Conservation (phyloP, 2,797 vertebrate genomes). For the Onychomys arenicola region DNA sequence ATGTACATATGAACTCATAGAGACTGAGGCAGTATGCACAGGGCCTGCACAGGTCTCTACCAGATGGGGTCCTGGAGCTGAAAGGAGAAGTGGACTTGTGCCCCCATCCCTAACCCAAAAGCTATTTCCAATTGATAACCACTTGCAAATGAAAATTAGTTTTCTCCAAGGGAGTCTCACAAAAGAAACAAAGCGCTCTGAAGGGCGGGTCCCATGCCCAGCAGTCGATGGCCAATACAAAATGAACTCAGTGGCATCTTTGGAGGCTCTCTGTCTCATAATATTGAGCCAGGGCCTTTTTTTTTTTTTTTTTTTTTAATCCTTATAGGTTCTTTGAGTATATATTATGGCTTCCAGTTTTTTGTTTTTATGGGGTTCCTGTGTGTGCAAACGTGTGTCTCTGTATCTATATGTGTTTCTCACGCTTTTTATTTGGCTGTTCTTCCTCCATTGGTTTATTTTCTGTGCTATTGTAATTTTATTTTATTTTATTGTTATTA, state of each 20-base stretch:
- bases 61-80: too few species aligned
- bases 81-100: background rate
- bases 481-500: background rate
- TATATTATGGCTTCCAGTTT: background rate
- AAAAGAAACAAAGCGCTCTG: background rate
- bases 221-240: background rate
- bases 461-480: background rate
- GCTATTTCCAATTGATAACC: background rate
- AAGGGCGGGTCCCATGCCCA: background rate
- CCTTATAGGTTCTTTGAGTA: background rate
- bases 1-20: background rate
- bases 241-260: background rate
- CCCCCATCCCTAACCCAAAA: background rate
- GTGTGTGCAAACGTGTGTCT: background rate
- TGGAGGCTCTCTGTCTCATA: background rate
- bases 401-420: background rate
- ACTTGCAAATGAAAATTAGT: background rate
- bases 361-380: background rate
- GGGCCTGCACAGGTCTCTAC: too few species aligned
- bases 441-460: background rate
- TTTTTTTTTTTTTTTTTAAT: background rate
- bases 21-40: background rate
- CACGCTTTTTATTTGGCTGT: background rate
- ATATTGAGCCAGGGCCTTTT: background rate
- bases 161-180: background rate